phyloP scores from a whole-genome alignment of 2,888 invertebrate species.

The Gryllus longicercus region DNA sequence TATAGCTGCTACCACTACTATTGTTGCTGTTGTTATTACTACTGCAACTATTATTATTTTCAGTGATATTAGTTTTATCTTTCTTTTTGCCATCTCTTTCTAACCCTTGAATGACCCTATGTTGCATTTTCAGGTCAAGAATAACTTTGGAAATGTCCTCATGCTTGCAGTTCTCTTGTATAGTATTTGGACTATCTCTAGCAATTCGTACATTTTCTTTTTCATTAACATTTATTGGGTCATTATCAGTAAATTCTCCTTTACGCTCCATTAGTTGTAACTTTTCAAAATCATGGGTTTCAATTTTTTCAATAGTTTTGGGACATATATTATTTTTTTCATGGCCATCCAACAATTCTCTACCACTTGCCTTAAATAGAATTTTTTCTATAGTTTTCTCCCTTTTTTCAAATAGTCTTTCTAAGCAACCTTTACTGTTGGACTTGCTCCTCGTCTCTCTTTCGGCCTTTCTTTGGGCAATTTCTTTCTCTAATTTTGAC shows the following conservation, averaged over 20 bases:
- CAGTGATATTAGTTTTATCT: too few species aligned
- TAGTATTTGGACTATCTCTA: too few species aligned
- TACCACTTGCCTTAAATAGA: neutral
- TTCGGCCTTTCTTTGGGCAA: conserved; percentile 46
- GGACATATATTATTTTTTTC: conserved; percentile 22
- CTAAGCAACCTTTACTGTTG: conserved; percentile 51
- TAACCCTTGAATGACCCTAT: too few species aligned
- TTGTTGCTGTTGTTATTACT: too few species aligned
- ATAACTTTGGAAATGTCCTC: too few species aligned
- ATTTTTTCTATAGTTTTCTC: conserved; percentile 27
- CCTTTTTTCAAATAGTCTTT: conserved; percentile 53
- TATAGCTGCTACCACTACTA: too few species aligned
- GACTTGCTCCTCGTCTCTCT: conserved; percentile 45
- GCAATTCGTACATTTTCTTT: too few species aligned
- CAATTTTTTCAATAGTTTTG: neutral
- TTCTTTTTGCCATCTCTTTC: too few species aligned
- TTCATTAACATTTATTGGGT: neutral
- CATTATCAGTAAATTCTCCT: neutral
- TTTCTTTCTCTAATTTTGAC: conserved; percentile 48
- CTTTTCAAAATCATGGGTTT: conserved; percentile 20
- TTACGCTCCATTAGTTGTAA: neutral
- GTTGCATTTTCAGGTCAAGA: too few species aligned
- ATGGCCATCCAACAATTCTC: neutral
- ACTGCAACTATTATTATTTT: too few species aligned
- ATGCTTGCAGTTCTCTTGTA: too few species aligned